phyloP scores from a whole-genome alignment of 2,113 vertebrate genomes.

The Athene cunicularia region DNA sequence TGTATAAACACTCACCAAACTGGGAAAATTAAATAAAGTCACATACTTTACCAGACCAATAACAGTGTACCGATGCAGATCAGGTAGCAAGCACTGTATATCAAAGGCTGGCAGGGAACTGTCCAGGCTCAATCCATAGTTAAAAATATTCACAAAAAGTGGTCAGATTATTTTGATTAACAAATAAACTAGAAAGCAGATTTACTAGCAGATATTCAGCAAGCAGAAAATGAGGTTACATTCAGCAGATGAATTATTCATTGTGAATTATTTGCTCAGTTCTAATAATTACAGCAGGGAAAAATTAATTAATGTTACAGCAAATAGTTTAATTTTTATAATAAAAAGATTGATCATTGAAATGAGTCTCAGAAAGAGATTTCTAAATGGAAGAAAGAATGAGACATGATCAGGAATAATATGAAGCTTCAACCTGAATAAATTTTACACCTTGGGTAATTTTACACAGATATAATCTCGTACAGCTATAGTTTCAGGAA shows the following conservation, averaged over 20 bases:
- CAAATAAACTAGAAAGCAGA: constrained; percentile 47
- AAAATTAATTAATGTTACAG: constrained; percentile 62
- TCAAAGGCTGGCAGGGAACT: background rate
- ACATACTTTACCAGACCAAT: background rate
- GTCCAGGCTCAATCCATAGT: background rate
- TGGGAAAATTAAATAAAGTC: background rate
- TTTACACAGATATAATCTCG: background rate
- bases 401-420: constrained; percentile 49
- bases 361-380: constrained; percentile 30
- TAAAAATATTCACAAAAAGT: background rate
- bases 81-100: background rate
- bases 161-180: constrained; percentile 30
- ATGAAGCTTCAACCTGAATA: background rate
- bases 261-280: constrained; percentile 58
- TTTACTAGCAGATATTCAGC: constrained; percentile 13
- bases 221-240: constrained; percentile 42
- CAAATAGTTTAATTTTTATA: constrained; percentile 64
- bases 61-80: background rate
- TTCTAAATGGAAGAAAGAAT: constrained; percentile 11
- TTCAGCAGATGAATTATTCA: constrained; percentile 62
- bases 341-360: constrained; percentile 61
- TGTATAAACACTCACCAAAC: background rate
- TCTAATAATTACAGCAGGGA: constrained; percentile 61
- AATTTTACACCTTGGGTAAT: background rate
- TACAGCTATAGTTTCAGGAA: background rate